Evolutionary conservation across 2,888 invertebrate genomes (phyloP).

Genomic region (Sesia bembeciformis): DNA sequence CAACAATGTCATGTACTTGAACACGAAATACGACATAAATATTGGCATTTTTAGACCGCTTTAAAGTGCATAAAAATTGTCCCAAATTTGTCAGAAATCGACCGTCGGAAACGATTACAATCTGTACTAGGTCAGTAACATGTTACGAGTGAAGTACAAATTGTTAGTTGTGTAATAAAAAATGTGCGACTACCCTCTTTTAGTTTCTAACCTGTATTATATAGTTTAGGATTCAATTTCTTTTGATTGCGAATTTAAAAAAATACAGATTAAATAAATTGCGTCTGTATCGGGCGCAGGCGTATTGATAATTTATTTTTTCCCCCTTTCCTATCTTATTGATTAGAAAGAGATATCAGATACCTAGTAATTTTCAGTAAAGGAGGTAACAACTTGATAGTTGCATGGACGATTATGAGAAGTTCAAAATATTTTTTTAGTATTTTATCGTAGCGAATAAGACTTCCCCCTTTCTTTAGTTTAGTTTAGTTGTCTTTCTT

Average conservation of each 20-base stretch:
- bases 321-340: too few species aligned
- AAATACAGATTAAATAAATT: not conserved
- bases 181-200: not conserved
- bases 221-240: constrained; percentile 1
- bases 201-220: constrained; percentile 2
- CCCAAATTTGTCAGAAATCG: too few species aligned
- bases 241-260: too few species aligned
- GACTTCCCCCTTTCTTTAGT: constrained; percentile 27
- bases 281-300: constrained; percentile 13
- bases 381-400: not conserved
- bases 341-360: too few species aligned
- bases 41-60: too few species aligned
- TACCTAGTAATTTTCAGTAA: too few species aligned
- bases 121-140: constrained; percentile 52
- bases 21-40: too few species aligned
- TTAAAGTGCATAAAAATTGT: too few species aligned
- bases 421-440: constrained; percentile 45
- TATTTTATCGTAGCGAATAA: constrained; percentile 16
- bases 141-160: constrained; percentile 39
- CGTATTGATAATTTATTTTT: not conserved
- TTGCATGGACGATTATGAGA: constrained; percentile 3
- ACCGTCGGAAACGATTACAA: constrained; percentile 28
- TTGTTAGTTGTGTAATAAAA: constrained; percentile 32
- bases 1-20: too few species aligned
- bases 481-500: constrained; percentile 68